Evolutionary conservation across 2,797 vertebrate genomes (phyloP), one percentile per base, ranked within the genome.

Genomic region (Petrocephalus schoutedeni): DNA sequence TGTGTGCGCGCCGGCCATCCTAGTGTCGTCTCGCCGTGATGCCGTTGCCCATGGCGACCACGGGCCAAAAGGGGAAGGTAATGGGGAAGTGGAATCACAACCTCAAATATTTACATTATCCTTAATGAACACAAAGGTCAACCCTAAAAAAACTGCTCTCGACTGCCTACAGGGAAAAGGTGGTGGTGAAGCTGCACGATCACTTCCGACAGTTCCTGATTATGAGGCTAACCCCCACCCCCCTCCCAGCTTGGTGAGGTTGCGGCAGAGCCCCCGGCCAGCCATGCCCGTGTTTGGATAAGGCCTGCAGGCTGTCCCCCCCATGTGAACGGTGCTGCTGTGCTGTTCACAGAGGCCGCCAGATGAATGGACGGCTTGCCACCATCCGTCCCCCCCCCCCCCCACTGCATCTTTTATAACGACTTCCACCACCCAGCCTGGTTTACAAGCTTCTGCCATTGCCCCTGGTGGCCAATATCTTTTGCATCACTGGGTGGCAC

Each of bases 381-480:
- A 0, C 36, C 36, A 41, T 0, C 36, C 3, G 36, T 41, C 36
- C 41, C 77, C 36, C 21, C 61, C 23, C 10, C 51, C 8, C 51
- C 51, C 32, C 32, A 86, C 85, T 86, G 57, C 85, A n/a, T 58
- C 85, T 61, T 49, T 86, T 64, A n/a, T 64, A 32, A 45, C 12
- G 36, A 41, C 23, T 59, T 83, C 51, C 54, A 36, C 0, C 12
- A 7, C 58, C 32, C 10, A 58, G 28, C 16, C 85, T n/a, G 19
- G 19, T n/a, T 5, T 85, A 28, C 82, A 56, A 4, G 82, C 23
- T 32, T 7, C n/a, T 28, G 9, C 28, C 53, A 14, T 54, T 19
- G 23, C 49, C 82, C n/a, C 49, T 16, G 21, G 82, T 23, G 54
- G 28, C 56, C 82, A 14, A 19, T 87, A 56, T 21, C 32, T 12